Conservation (phyloP, 2,113 vertebrate species). For the Ictalurus punctatus region DNA sequence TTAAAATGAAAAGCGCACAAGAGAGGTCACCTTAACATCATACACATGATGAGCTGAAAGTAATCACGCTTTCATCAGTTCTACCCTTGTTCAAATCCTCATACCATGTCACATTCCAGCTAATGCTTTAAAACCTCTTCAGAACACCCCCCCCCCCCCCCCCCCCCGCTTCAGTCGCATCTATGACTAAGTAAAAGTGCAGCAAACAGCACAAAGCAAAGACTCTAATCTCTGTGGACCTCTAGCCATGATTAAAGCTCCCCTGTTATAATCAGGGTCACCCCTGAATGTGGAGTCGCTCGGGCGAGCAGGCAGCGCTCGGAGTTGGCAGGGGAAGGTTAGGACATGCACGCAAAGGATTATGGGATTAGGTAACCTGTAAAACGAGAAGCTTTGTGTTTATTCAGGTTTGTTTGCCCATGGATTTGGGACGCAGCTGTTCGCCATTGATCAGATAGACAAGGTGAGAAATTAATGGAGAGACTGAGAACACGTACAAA, state of each 20-base stretch:
- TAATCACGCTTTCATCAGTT: slow-evolving; percentile 2
- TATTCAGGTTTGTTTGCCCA: slow-evolving; percentile 78
- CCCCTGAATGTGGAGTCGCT: slow-evolving; percentile 41
- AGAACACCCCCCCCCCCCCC: neutral
- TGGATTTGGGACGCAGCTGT: slow-evolving; percentile 73
- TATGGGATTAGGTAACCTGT: slow-evolving; percentile 75
- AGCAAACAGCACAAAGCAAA: slow-evolving; percentile 49
- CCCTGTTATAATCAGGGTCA: slow-evolving; percentile 47
- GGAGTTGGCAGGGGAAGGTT: slow-evolving; percentile 54
- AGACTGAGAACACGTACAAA: slow-evolving; percentile 59
- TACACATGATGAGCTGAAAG: neutral
- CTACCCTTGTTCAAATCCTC: neutral
- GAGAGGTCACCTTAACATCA: neutral
- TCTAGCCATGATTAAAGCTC: slow-evolving; percentile 48
- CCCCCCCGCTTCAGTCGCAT: neutral
- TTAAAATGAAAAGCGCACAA: neutral
- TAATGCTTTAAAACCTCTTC: slow-evolving; percentile 11
- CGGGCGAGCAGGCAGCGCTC: slow-evolving; percentile 5
- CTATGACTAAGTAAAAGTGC: slow-evolving; percentile 34
- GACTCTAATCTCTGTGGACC: slow-evolving; percentile 43
- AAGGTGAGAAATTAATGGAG: slow-evolving; percentile 72
- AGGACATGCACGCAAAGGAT: slow-evolving; percentile 69
- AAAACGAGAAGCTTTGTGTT: slow-evolving; percentile 71
- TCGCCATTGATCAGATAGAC: slow-evolving; percentile 74
- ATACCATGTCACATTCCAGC: neutral